phyloP scores from a whole-genome alignment of 2,888 invertebrate genomes.

The Agonopterix alstromeriana region DNA sequence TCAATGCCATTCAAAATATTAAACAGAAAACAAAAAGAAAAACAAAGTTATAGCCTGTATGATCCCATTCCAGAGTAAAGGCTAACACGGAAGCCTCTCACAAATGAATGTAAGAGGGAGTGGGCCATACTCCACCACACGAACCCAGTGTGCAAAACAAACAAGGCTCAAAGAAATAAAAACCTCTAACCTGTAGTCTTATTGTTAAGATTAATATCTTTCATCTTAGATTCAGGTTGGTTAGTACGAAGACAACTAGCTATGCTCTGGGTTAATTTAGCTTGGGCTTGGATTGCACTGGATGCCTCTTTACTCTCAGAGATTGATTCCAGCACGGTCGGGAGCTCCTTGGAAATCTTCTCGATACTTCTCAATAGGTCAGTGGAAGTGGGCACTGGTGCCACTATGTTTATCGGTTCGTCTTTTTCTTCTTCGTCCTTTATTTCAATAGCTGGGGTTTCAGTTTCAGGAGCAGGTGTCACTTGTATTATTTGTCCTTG shows the following conservation, averaged over 20 bases:
- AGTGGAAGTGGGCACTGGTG: conserved; percentile 45
- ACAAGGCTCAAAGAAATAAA: conserved; percentile 1
- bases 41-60: neutral
- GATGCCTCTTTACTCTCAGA: conserved; percentile 40
- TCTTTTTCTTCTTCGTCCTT: conserved; percentile 32
- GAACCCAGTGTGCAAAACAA: neutral
- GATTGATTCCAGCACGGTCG: conserved; percentile 20
- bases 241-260: conserved; percentile 49
- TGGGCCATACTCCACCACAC: too few relatives aligned
- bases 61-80: too few relatives aligned
- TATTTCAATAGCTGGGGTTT: conserved; percentile 21
- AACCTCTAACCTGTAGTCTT: conserved; percentile 48
- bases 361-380: conserved; percentile 62
- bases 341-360: conserved; percentile 53
- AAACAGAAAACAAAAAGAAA: conserved; percentile 1
- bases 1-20: neutral
- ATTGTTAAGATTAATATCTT: conserved; percentile 66
- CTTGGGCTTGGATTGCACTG: conserved; percentile 63
- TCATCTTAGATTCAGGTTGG: conserved; percentile 61
- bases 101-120: too few relatives aligned
- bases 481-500: conserved; percentile 25
- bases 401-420: conserved; percentile 31
- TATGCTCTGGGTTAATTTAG: conserved; percentile 63
- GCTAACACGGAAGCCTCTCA: too few relatives aligned
- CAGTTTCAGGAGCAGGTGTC: conserved; percentile 28